Conservation (phyloP, 2,797 vertebrate genomes). For the Balearica regulorum region DNA sequence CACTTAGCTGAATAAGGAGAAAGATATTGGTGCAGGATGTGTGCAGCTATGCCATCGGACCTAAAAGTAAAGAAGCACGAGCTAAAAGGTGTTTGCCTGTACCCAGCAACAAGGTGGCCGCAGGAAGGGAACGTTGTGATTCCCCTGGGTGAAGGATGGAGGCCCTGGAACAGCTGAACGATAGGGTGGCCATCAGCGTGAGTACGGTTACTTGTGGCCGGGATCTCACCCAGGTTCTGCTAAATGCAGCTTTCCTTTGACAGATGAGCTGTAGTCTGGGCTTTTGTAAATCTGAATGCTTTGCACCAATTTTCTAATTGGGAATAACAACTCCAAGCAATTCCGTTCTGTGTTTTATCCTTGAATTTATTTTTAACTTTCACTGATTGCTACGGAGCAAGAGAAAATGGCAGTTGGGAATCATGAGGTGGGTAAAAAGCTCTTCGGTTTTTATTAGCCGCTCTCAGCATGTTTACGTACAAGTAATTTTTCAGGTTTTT, state of each 20-base stretch:
- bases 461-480: background rate
- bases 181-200: background rate
- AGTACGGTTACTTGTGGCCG: background rate
- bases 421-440: background rate
- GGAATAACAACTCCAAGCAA: background rate
- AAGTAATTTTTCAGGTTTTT: background rate
- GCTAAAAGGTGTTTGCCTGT: background rate
- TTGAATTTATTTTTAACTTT: background rate
- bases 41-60: background rate
- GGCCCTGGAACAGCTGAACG: background rate
- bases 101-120: background rate
- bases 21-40: accelerated
- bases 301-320: background rate
- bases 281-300: background rate
- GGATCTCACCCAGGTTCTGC: background rate
- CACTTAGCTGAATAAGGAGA: background rate
- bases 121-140: background rate
- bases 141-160: background rate
- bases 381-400: background rate
- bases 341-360: background rate
- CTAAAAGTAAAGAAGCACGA: background rate
- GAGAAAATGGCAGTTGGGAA: background rate
- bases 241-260: background rate
- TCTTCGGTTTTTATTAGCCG: background rate
- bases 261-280: background rate